Evolutionary conservation across 2,888 invertebrate genomes (phyloP).

Genomic region (Eristalinus aeneus): DNA sequence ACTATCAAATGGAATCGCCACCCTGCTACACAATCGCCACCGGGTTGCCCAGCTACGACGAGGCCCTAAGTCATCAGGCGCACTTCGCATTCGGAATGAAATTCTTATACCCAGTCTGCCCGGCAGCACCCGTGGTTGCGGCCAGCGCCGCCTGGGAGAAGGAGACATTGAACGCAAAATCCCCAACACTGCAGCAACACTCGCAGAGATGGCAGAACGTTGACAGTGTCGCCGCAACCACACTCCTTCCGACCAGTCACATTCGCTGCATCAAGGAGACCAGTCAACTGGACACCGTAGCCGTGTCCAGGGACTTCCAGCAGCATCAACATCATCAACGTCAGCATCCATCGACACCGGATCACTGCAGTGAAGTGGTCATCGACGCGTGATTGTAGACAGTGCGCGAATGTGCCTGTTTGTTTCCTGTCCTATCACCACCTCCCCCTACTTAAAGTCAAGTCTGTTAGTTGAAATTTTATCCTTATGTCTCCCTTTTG

Average conservation of each 20-base stretch:
- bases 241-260: conserved; percentile 67
- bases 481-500: background rate
- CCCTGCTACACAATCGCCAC: conserved; percentile 85
- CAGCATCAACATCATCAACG: background rate
- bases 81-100: conserved; percentile 77
- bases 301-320: conserved; percentile 38
- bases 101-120: conserved; percentile 78
- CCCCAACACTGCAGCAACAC: conserved; percentile 41
- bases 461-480: background rate
- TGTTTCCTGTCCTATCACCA: background rate
- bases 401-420: background rate
- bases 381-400: conserved; percentile 63
- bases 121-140: conserved; percentile 74
- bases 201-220: conserved; percentile 60
- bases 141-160: conserved; percentile 75
- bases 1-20: conserved; percentile 82
- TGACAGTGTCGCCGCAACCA: conserved; percentile 58
- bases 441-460: background rate
- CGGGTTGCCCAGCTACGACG: conserved; percentile 84
- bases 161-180: conserved; percentile 71
- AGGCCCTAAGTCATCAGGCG: conserved; percentile 83
- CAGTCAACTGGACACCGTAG: conserved; percentile 37
- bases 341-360: background rate
- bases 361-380: conserved; percentile 54
- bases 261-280: conserved; percentile 60